phyloP scores from a whole-genome alignment of 2,888 invertebrate species.

The Minunthozetes semirufus region DNA sequence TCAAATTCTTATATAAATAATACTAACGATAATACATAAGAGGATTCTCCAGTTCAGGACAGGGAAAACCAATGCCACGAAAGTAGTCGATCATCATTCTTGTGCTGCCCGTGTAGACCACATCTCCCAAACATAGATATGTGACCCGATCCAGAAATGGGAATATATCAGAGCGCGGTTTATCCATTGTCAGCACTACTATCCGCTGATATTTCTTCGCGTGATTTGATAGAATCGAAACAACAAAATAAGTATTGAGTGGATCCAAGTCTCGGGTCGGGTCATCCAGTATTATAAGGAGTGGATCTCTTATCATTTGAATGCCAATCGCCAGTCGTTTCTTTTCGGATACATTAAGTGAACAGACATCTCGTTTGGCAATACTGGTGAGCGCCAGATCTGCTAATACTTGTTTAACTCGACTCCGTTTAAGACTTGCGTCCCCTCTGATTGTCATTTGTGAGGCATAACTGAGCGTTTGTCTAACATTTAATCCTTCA shows the following conservation, averaged over 20 bases:
- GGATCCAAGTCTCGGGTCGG: slow-evolving; percentile 84
- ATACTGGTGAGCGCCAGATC: slow-evolving; percentile 89
- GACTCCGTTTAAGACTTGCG: slow-evolving; percentile 67
- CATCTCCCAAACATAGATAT: slow-evolving; percentile 65
- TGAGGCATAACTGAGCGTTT: slow-evolving; percentile 55
- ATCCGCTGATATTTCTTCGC: slow-evolving; percentile 83
- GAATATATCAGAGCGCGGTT: slow-evolving; percentile 87
- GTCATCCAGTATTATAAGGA: slow-evolving; percentile 37
- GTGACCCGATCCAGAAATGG: slow-evolving; percentile 88
- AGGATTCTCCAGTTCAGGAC: slow-evolving; percentile 92
- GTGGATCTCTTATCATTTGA: slow-evolving; percentile 84
- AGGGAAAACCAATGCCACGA: slow-evolving; percentile 88
- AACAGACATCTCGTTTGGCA: slow-evolving; percentile 66
- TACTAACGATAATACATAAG: slow-evolving; percentile 91
- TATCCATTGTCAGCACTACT: slow-evolving; percentile 83
- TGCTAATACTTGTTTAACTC: slow-evolving; percentile 79
- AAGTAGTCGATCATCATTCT: slow-evolving; percentile 89
- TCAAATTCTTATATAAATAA: neutral
- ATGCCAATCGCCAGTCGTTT: slow-evolving; percentile 81
- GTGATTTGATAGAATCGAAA: slow-evolving; percentile 81
- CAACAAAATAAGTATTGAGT: slow-evolving; percentile 84
- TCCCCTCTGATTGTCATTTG: slow-evolving; percentile 51
- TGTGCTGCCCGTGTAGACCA: slow-evolving; percentile 64
- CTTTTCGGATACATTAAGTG: slow-evolving; percentile 79
- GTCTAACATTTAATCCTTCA: slow-evolving; percentile 77